Base-by-base conservation (phyloP, 2,797 vertebrate species). In the Hippoglossus hippoglossus region DNA sequence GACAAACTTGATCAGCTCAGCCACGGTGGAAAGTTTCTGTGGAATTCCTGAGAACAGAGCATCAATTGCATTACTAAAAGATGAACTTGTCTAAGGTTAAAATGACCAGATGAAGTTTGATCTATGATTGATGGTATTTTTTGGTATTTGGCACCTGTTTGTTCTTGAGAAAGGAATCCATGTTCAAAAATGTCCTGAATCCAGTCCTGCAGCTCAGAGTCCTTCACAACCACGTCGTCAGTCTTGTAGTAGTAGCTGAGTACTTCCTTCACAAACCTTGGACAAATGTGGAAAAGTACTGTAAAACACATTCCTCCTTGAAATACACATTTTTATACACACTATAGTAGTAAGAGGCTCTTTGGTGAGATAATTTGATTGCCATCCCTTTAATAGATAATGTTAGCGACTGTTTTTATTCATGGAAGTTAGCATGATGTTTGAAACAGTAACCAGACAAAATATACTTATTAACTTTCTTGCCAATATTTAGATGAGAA, bases 131-230 rank as follows among this genome's bases (percentile, higher is more conserved):
- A 34, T 34, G 31, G 31, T 11, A 11, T 39, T 39, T 13, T 39
- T 4, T 4, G 36, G 11, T 39, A 39, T 39, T 13, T 39, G 36
- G 36, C 4, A 92, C 91, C 91, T 72, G 79, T 39, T 39, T 0
- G 0, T 18, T 15, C 18, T 22, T 78, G 24, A 11, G 78, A 87
- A 49, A 88, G 84, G 50, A 90, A 89, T 26, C 88, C 88, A 9
- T 82, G 61, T 67, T 80, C 58, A 70, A 67, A 86, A 41, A 91
- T 90, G 47, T 88, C 87, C 1, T 2, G 18, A 71, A 88, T 79
- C 86, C 89, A 92, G 6, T 53, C 79, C 65, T 92, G 89, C n/a
- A 90, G 77, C 53, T 92, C 91, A 2, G 67, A 1, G 79, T 92
- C 88, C 28, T 65, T 2, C 39, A 61, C 3, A 28, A 92, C 87